Percentiles rank a stretch among this genome's conserved stretches.
These are phyloP conservation scores for Troilus luridus DNA, from an alignment of 2,888 invertebrate species.

Conservation along the genomic window DNA sequence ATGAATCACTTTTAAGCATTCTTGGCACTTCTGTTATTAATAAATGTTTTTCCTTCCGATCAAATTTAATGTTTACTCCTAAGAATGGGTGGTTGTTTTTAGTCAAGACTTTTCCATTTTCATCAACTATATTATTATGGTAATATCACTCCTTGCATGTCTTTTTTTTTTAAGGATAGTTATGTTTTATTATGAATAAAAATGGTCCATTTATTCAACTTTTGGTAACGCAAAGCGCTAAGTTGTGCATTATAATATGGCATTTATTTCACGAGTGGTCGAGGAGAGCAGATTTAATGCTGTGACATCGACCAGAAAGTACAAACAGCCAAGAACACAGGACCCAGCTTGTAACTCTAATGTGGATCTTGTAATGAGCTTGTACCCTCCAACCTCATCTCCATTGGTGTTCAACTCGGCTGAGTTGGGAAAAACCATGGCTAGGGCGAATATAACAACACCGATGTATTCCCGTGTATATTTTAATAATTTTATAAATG, in stretches of 20 bases:
- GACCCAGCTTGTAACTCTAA: conserved; percentile 1
- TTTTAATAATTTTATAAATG: too few relatives aligned
- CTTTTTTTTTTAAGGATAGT: too few relatives aligned
- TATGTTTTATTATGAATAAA: too few relatives aligned
- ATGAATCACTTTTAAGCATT: too few relatives aligned
- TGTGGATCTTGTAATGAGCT: conserved; percentile 6
- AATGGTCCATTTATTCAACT: not conserved
- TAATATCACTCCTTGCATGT: too few relatives aligned
- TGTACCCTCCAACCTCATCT: not conserved
- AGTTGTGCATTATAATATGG: not conserved
- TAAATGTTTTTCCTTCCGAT: too few relatives aligned
- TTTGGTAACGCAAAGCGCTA: not conserved
- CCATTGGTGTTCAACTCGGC: not conserved
- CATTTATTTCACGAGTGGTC: not conserved
- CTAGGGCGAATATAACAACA: not conserved
- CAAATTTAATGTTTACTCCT: too few relatives aligned
- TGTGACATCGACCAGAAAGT: not conserved
- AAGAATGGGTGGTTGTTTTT: too few relatives aligned
- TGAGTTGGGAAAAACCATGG: not conserved
- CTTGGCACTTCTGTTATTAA: too few relatives aligned
- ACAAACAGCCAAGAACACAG: not conserved
- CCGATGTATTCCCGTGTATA: too few relatives aligned
- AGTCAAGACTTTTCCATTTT: too few relatives aligned
- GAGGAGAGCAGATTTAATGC: not conserved
- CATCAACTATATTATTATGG: too few relatives aligned